Conservation (phyloP, 2,888 invertebrate genomes). For the Erannis defoliaria region DNA sequence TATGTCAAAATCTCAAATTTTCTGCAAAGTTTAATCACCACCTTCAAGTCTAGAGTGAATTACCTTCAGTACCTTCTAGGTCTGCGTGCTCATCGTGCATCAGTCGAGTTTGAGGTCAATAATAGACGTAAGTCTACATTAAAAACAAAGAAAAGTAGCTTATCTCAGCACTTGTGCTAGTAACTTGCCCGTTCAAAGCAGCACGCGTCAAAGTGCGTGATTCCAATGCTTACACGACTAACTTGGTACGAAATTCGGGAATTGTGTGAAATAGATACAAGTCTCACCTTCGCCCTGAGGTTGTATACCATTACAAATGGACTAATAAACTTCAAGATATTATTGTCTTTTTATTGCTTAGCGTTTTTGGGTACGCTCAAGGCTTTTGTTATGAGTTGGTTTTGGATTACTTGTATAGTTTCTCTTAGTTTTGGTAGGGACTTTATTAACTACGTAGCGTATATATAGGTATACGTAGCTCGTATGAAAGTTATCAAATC, state of each 20-base stretch:
- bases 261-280: slow-evolving; percentile 68
- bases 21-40: too few species aligned
- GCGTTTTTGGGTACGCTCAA: slow-evolving; percentile 40
- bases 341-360: slow-evolving; percentile 46
- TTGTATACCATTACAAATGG: slow-evolving; percentile 47
- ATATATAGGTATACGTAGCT: background rate
- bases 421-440: slow-evolving; percentile 3
- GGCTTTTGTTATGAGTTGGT: slow-evolving; percentile 34
- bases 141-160: too few species aligned
- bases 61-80: too few species aligned
- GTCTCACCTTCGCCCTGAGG: slow-evolving; percentile 51
- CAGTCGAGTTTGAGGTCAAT: too few species aligned
- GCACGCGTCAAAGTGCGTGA: slow-evolving; percentile 63
- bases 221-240: slow-evolving; percentile 60
- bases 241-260: slow-evolving; percentile 58
- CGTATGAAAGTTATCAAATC: background rate
- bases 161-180: slow-evolving; percentile 10
- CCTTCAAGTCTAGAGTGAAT: too few species aligned
- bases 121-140: too few species aligned
- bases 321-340: slow-evolving; percentile 50
- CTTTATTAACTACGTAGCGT: slow-evolving; percentile 4
- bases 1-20: too few species aligned
- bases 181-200: slow-evolving; percentile 46
- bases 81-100: too few species aligned
- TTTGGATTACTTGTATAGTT: slow-evolving; percentile 25